Conservation (phyloP, 2,888 invertebrate genomes). For the Rotaria macrura region DNA sequence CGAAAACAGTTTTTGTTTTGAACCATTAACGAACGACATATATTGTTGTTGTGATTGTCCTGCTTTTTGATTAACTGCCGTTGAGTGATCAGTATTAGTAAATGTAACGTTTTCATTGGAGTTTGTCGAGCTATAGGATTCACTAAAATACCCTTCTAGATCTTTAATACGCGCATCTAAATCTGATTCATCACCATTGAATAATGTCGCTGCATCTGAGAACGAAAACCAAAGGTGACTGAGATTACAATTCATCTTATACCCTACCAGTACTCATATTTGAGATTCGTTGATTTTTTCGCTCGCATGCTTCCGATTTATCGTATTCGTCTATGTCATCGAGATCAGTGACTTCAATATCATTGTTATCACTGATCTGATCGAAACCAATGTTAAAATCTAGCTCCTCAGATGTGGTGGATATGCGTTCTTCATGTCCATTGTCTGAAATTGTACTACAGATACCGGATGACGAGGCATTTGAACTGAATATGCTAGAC, state of each 20-base stretch:
- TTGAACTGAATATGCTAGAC: background rate
- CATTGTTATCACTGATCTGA: background rate
- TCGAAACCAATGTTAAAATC: background rate
- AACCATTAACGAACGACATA: background rate
- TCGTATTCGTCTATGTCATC: background rate
- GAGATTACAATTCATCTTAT: too few relatives aligned
- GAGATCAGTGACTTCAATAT: background rate
- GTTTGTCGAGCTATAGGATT: background rate
- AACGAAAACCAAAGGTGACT: background rate
- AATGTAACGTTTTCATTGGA: background rate
- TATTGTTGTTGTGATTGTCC: background rate
- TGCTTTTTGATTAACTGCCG: background rate
- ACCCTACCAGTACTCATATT: background rate
- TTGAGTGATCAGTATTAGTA: background rate
- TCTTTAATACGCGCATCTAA: background rate
- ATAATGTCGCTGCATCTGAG: background rate
- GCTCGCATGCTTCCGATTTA: background rate
- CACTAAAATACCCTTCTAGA: background rate
- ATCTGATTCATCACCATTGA: background rate
- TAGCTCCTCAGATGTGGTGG: background rate
- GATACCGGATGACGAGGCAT: background rate
- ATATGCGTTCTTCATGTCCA: background rate
- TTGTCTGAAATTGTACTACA: background rate
- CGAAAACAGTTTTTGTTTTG: background rate
- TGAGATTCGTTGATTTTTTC: background rate